A percentile compares a stretch with the other conserved stretches of the same genome.
These are phyloP conservation scores for Brachionus rubens DNA, from an alignment of 1,140 invertebrate species.

Conservation along the genomic window DNA sequence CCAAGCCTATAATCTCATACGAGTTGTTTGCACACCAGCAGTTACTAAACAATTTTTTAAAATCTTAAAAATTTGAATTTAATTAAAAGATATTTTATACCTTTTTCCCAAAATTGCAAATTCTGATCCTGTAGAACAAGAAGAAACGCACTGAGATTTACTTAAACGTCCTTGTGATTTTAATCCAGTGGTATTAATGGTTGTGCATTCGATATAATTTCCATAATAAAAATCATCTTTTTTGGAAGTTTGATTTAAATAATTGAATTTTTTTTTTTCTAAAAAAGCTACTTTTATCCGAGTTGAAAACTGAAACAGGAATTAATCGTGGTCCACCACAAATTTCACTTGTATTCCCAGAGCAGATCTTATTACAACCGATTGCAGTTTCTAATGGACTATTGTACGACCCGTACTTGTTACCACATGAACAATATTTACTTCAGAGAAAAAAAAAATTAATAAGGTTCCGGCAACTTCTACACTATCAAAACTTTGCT, in stretches of 20 bases:
- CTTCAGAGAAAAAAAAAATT: too few relatives aligned
- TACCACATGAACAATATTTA: neutral
- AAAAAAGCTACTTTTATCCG: neutral
- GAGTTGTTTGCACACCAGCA: too few relatives aligned
- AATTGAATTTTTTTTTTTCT: neutral
- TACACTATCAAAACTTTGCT: too few relatives aligned
- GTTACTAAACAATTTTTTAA: too few relatives aligned
- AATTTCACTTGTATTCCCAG: neutral
- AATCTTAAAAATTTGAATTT: too few relatives aligned
- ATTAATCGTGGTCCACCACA: neutral
- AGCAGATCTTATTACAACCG: neutral
- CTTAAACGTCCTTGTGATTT: neutral
- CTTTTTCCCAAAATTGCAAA: neutral
- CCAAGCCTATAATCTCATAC: too few relatives aligned
- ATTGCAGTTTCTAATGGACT: too few relatives aligned
- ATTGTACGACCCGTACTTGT: neutral
- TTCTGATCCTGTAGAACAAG: neutral
- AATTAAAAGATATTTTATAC: too few relatives aligned
- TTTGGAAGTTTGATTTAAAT: neutral
- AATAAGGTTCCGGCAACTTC: neutral
- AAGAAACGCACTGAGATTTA: neutral
- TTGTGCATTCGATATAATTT: neutral
- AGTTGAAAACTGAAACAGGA: neutral
- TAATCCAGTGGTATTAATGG: neutral
- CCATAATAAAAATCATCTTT: neutral